Conservation (phyloP, 2,888 invertebrate genomes). For the Hyposoter didymator region DNA sequence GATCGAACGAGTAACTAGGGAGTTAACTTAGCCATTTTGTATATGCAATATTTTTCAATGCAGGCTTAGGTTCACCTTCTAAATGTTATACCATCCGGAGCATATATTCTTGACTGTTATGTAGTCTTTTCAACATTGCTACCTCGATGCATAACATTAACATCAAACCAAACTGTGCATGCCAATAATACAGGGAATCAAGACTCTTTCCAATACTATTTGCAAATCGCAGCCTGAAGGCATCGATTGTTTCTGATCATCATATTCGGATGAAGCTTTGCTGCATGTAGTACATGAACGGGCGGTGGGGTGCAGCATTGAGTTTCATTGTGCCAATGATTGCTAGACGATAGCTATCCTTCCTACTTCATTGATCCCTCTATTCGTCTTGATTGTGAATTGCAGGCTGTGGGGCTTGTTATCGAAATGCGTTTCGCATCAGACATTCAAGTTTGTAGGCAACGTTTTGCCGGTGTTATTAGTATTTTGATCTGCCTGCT, state of each 20-base stretch:
- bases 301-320: neutral
- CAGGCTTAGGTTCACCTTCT: too few species aligned
- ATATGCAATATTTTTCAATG: constrained; percentile 13
- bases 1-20: constrained; percentile 48
- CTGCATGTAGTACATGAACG: neutral
- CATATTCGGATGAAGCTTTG: neutral
- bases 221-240: neutral
- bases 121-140: neutral
- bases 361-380: neutral
- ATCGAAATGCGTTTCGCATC: constrained; percentile 53
- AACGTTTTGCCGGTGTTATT: constrained; percentile 36
- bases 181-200: neutral
- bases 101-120: neutral
- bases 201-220: neutral
- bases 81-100: too few species aligned
- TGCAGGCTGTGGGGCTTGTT: constrained; percentile 32
- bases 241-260: neutral
- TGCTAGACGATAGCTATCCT: neutral
- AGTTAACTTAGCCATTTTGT: constrained; percentile 46
- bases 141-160: neutral
- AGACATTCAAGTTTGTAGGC: neutral
- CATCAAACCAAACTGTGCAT: neutral
- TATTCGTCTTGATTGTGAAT: constrained; percentile 10
- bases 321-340: neutral
- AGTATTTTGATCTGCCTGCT: constrained; percentile 48